Conservation (phyloP, 2,113 vertebrate species). For the Anseranas semipalmata region DNA sequence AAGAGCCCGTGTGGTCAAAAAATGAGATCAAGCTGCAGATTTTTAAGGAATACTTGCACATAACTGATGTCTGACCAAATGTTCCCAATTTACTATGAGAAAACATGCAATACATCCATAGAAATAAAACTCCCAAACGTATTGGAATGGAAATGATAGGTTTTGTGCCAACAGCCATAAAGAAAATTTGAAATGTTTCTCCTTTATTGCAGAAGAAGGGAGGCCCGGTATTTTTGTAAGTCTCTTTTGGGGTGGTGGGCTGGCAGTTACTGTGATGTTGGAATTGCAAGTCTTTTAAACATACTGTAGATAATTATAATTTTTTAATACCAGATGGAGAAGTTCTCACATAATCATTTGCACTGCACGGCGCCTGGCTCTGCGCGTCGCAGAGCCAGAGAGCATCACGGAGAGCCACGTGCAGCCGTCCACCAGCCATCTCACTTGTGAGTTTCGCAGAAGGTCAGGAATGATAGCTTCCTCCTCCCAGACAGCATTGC, state of each 20-base stretch:
- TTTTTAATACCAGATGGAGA: neutral
- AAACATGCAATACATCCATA: neutral
- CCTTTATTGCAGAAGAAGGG: neutral
- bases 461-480: neutral
- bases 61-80: neutral
- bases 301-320: neutral
- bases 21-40: neutral
- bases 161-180: neutral
- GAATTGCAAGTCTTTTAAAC: neutral
- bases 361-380: too few species aligned
- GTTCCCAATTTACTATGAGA: neutral
- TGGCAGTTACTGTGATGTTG: neutral
- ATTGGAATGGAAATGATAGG: neutral
- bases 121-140: neutral
- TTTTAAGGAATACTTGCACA: neutral
- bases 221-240: neutral
- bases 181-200: neutral
- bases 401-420: accelerated
- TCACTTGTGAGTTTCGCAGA: neutral
- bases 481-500: neutral
- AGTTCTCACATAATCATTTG: neutral
- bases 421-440: neutral
- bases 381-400: neutral
- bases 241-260: neutral
- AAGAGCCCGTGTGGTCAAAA: neutral